These are phyloP conservation scores for Drosophila atripex DNA, from an alignment of 2,888 invertebrate genomes.

Conservation along the genomic window DNA sequence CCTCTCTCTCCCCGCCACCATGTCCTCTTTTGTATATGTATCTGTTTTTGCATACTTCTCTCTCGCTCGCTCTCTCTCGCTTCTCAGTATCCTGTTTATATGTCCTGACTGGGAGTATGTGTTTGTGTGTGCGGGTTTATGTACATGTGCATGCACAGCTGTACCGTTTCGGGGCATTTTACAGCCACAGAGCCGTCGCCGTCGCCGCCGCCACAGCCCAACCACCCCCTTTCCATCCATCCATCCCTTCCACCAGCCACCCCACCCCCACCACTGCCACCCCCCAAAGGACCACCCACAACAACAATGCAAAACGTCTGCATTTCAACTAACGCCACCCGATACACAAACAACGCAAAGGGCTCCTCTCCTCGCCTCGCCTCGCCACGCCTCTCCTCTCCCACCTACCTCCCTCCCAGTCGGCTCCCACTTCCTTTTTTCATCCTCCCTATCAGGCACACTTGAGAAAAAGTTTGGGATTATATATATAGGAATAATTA, in stretches of 20 bases:
- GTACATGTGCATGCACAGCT: constrained; percentile 72
- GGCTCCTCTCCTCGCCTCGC: constrained; percentile 8
- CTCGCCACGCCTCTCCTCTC: not conserved
- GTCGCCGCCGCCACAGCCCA: constrained; percentile 25
- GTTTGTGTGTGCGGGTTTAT: constrained; percentile 52
- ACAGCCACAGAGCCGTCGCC: constrained; percentile 62
- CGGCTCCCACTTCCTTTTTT: not conserved
- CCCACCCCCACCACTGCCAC: constrained; percentile 33
- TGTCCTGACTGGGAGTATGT: constrained; percentile 15
- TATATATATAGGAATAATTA: no score
- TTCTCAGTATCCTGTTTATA: constrained; percentile 22
- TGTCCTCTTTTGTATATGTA: constrained; percentile 65
- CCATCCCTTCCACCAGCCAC: not conserved
- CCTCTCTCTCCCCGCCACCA: constrained; percentile 24
- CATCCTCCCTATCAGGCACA: not conserved
- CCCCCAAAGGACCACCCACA: constrained; percentile 46
- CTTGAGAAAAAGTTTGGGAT: not conserved
- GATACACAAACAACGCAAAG: constrained; percentile 54
- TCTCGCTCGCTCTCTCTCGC: constrained; percentile 20
- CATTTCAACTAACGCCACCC: constrained; percentile 72
- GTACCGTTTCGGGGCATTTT: constrained; percentile 74
- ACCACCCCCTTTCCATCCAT: constrained; percentile 14
- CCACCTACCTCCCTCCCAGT: not conserved
- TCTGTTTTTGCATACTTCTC: constrained; percentile 71
- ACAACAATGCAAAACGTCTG: constrained; percentile 77